These are phyloP conservation scores for Atlantisia rogersi DNA, from an alignment of 2,113 vertebrate species.

Conservation along the genomic window DNA sequence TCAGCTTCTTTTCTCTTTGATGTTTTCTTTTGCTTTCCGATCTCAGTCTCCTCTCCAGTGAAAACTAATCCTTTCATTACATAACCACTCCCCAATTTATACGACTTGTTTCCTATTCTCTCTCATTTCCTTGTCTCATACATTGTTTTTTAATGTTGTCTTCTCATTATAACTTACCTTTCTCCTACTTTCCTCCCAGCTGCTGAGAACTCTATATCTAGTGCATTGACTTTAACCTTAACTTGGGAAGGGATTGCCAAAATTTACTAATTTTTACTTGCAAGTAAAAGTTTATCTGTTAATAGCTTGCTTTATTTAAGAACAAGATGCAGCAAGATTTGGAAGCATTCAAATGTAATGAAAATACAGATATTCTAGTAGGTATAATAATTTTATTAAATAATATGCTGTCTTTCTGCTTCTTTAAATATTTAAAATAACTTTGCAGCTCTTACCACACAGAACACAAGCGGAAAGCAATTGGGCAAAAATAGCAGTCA, in stretches of 20 bases:
- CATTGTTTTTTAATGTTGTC: neutral
- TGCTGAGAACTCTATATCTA: neutral
- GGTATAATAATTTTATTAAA: conserved; percentile 3
- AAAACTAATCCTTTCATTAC: neutral
- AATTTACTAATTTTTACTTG: neutral
- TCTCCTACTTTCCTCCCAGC: neutral
- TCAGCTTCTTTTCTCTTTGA: neutral
- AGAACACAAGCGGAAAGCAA: conserved; percentile 44
- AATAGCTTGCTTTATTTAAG: neutral
- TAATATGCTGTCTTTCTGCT: neutral
- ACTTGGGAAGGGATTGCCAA: neutral
- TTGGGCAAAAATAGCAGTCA: conserved; percentile 61
- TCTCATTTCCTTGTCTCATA: neutral
- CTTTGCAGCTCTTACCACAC: conserved; percentile 20
- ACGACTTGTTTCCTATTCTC: neutral
- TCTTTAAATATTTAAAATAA: conserved; percentile 55
- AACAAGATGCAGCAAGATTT: neutral
- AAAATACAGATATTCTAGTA: conserved; percentile 11
- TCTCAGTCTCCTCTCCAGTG: neutral
- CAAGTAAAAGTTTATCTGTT: neutral
- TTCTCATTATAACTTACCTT: neutral
- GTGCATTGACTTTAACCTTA: neutral
- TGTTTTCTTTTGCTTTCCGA: neutral
- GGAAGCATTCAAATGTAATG: neutral
- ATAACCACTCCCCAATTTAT: neutral